These are phyloP conservation scores for Eupithecia abbreviata DNA, from an alignment of 2,888 invertebrate species.

Conservation along the genomic window DNA sequence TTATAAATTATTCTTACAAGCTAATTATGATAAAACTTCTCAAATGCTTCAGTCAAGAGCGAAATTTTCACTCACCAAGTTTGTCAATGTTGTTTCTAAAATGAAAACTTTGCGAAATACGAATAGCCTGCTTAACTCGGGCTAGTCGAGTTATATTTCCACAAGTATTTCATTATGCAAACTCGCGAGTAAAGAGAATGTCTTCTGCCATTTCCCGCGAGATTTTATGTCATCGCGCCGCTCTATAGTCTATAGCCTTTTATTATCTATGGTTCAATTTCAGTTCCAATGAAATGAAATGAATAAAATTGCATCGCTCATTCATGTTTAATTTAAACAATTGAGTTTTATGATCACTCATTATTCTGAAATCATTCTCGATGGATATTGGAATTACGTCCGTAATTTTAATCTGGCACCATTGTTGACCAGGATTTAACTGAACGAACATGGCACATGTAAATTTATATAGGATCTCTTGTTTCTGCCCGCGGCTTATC, in stretches of 20 bases:
- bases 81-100: conserved; percentile 39
- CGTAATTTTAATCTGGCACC: conserved; percentile 6
- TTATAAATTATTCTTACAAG: neutral
- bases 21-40: conserved; percentile 19
- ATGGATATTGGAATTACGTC: conserved; percentile 12
- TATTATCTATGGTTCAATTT: conserved; percentile 51
- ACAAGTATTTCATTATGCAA: conserved; percentile 70
- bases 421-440: neutral
- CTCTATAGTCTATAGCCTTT: conserved; percentile 57
- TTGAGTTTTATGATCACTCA: conserved; percentile 21
- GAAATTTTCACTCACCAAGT: conserved; percentile 27
- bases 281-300: conserved; percentile 16
- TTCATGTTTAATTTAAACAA: conserved; percentile 21
- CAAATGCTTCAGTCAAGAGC: conserved; percentile 16
- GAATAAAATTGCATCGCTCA: conserved; percentile 20
- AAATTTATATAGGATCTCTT: neutral
- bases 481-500: neutral
- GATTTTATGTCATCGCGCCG: conserved; percentile 63
- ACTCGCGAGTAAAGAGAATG: conserved; percentile 60
- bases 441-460: neutral
- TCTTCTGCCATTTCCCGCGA: conserved; percentile 54
- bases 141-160: conserved; percentile 54
- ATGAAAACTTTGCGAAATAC: conserved; percentile 61
- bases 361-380: conserved; percentile 14
- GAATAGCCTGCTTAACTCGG: conserved; percentile 62